Base-by-base conservation (phyloP, 2,113 vertebrate species). In the Rhineura floridana region DNA sequence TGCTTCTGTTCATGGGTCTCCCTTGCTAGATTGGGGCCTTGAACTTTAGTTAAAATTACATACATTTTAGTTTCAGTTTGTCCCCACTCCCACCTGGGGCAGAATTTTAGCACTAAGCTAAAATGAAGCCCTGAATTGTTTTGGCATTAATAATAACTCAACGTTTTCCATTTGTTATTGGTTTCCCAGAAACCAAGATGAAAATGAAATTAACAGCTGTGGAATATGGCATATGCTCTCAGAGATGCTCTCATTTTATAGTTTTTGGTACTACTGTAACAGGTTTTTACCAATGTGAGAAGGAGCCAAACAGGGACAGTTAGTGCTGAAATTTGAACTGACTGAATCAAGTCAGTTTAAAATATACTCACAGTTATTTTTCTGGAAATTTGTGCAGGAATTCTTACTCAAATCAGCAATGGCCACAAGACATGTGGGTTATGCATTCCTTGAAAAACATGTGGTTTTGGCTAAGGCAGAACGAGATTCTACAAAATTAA, bases 41-140 rank as follows among this genome's bases (percentile, higher is more conserved):
- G 55, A 50, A 72, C 25, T 8, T 62, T 39, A 81, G 36, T 52
- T 23, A 65, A 65, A 87, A 81, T 84, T 65, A 85, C 88, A 81
- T 52, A 46, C 69, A 36, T 39, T 39, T 78, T 84, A 4, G 23
- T 75, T 91, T 84, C 87, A 72, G 70, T 78, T 85, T 70, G n/a
- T 44, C 28, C 55, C 82, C 86, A 84, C 85, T 88, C 83, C 91
- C 88, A 72, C 65, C 2, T 13, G 75, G 39, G 80, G 80, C 52
- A 81, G 84, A 62, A 94, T n/a, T n/a, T n/a, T n/a, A n/a, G n/a
- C n/a, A 87, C 39, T 86, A 2, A 46, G 46, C n/a, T 67, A 28
- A 83, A 89, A 81, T 70, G 55, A 87, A 36, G 59, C 76, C 36
- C 75, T 94, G 91, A 65, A 88, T 84, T 75, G 91, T 87, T 88